Evolutionary conservation across 2,797 vertebrate genomes (phyloP), one percentile per base, ranked within the genome.

Genomic region (Mycteria americana): DNA sequence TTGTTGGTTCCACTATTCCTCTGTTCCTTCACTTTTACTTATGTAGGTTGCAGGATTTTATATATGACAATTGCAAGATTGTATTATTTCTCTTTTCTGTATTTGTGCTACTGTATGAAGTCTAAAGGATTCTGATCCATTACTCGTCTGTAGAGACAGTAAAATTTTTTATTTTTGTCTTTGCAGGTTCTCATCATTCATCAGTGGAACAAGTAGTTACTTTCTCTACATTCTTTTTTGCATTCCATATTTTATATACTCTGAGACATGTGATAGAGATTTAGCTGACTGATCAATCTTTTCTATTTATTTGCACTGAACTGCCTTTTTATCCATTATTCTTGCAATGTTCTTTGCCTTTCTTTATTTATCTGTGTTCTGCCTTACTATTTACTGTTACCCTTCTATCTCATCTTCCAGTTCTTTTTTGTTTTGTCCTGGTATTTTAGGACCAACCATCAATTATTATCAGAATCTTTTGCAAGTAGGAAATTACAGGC

Each of bases 381-480:
- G 22, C 21, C 9, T 24, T 84, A n/a, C 75, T 91, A 64, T 85
- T 97, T 93, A 53, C 24, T 90, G 43, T 95, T 85, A 57, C 27
- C 25, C 21, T 91, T 89, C 72, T 87, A 41, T 57, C n/a, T 59
- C 63, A 96, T 21, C 31, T 6, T 82, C 30, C 27, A 81, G 11
- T 15, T 92, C 24, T 74, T 73, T 56, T 87, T 31, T 56, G n/a
- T 28, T 89, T 76, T 54, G 43, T 82, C 46, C 45, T 93, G 73
- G 82, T 89, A 84, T 84, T 97, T 72, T 73, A 91, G 24, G 62
- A 83, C 27, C 24, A 96, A 56, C 41, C 64, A 76, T 85, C 69
- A 94, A 53, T 64, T 89, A 79, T 84, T 86, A 86, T 54, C 70
- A 68, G 69, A 73, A n/a, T 75, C 28, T 91, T 83, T 73, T 65